Percentiles rank a stretch among this genome's conserved stretches.
Evolutionary conservation across 2,888 invertebrate genomes (phyloP).

Genomic region (Drosophila quinaria): DNA sequence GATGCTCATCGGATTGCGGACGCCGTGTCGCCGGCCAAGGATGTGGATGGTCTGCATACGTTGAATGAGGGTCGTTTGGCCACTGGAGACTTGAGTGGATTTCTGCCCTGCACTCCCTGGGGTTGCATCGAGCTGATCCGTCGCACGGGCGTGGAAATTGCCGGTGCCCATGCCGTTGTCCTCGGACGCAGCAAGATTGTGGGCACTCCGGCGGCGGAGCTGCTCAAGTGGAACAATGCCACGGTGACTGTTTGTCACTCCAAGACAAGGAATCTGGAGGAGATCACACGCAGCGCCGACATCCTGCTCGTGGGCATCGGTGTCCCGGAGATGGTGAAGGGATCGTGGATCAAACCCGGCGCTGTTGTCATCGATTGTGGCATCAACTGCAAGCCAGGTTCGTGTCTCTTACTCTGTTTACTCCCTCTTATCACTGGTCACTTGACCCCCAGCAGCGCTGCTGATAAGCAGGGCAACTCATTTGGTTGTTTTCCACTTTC

Average conservation of each 20-base stretch:
- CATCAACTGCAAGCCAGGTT: constrained; percentile 96
- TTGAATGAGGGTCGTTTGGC: constrained; percentile 97
- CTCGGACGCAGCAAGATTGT: constrained; percentile 99
- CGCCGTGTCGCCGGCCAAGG: constrained; percentile 94
- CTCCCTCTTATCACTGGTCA: constrained; percentile 26
- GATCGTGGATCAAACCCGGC: constrained; percentile 98
- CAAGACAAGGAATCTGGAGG: constrained; percentile 92
- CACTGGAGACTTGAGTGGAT: constrained; percentile 94
- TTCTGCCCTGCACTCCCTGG: constrained; percentile 98
- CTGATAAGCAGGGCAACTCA: constrained; percentile 31
- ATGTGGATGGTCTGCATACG: constrained; percentile 97
- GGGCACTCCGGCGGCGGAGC: constrained; percentile 96
- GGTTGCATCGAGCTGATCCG: constrained; percentile 95
- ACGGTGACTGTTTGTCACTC: constrained; percentile 99
- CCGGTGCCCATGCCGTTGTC: constrained; percentile 95
- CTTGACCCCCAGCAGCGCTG: constrained; percentile 24
- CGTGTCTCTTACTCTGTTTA: constrained; percentile 13
- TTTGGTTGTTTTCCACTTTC: constrained; percentile 22
- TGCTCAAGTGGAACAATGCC: constrained; percentile 98
- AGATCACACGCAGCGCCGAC: constrained; percentile 93
- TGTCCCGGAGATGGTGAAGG: constrained; percentile 94
- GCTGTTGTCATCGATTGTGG: constrained; percentile 99
- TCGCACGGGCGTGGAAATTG: constrained; percentile 91
- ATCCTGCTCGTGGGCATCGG: constrained; percentile 99
- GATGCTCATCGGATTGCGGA: constrained; percentile 95